Base-by-base conservation (phyloP, 1,140 invertebrate genomes). In the Pseudomyrmex flavicornis region DNA sequence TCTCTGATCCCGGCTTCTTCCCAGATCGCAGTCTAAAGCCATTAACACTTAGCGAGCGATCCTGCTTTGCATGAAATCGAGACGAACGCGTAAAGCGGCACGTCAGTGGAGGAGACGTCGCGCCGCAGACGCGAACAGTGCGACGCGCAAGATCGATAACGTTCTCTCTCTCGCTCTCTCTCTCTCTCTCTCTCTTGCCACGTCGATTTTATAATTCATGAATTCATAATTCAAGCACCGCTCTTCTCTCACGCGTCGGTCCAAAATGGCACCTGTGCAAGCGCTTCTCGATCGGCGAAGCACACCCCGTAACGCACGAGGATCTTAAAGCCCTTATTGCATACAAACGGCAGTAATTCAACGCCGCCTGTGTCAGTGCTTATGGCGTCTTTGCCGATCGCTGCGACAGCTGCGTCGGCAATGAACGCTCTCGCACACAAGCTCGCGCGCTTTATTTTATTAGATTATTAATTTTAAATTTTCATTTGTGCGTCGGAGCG, bases 161-260 rank as follows among this genome's bases (percentile, higher is more conserved):
- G 77, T 77, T 86, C 82, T 87, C 85, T 35, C 35, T 35, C 35
- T 35, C 5, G 7, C 35, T 7, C 35, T 35, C 35, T 35, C 2
- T 26, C 26, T 26, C 26, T 26, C 35, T 35, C 1, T 35, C 35
- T 35, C 35, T 35, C 35, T 35, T 7, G 4, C 35, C 35, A 83
- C 84, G 86, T 82, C 91, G 91, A 91, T 93, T 92, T 92, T 90
- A 92, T 91, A 91, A 92, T 93, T 92, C 89, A 90, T 91, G 90
- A 91, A 93, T 93, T 90, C 91, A 92, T 93, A 92, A 93, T 93
- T 93, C 90, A 90, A 91, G 85, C 83, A 20, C 44, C 72, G 80
- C 65, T 69, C 35, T 35, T 35, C 35, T 80, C 77, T 89, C 84
- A 63, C 15, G 26, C 50, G 26, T 58, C 80, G 62, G 50, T 46